phyloP scores from a whole-genome alignment of 2,113 vertebrate species.

The Empidonax traillii region DNA sequence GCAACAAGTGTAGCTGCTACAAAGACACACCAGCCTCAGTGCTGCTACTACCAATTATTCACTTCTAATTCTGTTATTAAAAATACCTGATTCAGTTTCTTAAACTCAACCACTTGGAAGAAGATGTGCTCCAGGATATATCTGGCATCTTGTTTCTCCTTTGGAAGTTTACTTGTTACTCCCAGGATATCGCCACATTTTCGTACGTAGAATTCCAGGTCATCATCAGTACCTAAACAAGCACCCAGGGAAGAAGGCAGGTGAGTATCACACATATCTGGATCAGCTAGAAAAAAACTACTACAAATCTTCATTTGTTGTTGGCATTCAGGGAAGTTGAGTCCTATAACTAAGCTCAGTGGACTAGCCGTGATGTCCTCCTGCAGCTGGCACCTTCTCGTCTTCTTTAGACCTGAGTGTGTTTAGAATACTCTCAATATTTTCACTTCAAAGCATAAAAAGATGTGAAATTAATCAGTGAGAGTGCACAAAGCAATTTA shows the following conservation, averaged over 20 bases:
- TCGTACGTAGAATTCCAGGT: constrained; percentile 93
- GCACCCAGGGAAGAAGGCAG: neutral
- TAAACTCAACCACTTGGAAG: constrained; percentile 97
- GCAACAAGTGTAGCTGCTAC: neutral
- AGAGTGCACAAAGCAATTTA: neutral
- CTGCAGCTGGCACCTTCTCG: neutral
- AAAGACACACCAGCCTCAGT: neutral
- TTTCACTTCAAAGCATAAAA: neutral
- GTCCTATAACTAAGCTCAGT: neutral
- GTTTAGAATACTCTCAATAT: neutral
- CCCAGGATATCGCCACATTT: constrained; percentile 95
- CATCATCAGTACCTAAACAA: constrained; percentile 89
- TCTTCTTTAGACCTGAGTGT: neutral
- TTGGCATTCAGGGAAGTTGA: neutral
- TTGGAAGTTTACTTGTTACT: constrained; percentile 85
- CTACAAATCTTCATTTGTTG: neutral
- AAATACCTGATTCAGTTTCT: constrained; percentile 93
- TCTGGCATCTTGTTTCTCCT: constrained; percentile 89
- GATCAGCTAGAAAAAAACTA: neutral
- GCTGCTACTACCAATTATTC: neutral
- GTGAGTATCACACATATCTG: neutral
- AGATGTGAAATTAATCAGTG: neutral
- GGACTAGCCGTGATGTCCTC: neutral
- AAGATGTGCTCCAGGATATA: constrained; percentile 94
- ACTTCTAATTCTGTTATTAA: neutral